These are phyloP conservation scores for Aldrovandia affinis DNA, from an alignment of 2,797 vertebrate genomes.

Conservation along the genomic window DNA sequence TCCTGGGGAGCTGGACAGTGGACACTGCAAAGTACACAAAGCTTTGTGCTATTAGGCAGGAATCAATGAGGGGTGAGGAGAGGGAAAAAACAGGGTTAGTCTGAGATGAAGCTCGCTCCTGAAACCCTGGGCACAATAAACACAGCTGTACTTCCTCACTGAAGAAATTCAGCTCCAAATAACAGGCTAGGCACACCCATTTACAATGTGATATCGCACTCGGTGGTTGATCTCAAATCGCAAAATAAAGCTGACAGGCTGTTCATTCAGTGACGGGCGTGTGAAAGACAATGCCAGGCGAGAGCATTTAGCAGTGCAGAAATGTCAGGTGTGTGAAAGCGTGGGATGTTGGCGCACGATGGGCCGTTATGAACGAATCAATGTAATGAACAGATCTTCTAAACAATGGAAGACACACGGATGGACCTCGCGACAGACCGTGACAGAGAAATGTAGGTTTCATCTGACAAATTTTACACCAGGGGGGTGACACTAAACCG, in stretches of 20 bases:
- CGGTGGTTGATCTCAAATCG: not conserved
- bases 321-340: not conserved
- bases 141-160: not conserved
- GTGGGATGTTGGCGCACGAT: not conserved
- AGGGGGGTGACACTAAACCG: not conserved
- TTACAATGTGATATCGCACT: not conserved
- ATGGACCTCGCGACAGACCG: not conserved
- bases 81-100: not conserved
- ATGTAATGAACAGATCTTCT: not conserved
- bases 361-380: not conserved
- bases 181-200: not conserved
- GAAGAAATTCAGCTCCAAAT: not conserved
- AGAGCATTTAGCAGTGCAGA: not conserved
- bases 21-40: not conserved
- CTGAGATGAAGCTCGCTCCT: not conserved
- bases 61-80: not conserved
- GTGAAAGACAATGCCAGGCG: not conserved
- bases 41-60: not conserved
- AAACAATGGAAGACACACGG: not conserved
- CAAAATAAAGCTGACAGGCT: slow-evolving; percentile 11
- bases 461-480: not conserved
- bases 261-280: not conserved
- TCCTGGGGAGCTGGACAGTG: not conserved
- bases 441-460: not conserved
- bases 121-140: not conserved